Evolutionary conservation across 2,888 invertebrate genomes (phyloP), one percentile per base, ranked within the genome.

Genomic region (Pachydiplax longipennis): DNA sequence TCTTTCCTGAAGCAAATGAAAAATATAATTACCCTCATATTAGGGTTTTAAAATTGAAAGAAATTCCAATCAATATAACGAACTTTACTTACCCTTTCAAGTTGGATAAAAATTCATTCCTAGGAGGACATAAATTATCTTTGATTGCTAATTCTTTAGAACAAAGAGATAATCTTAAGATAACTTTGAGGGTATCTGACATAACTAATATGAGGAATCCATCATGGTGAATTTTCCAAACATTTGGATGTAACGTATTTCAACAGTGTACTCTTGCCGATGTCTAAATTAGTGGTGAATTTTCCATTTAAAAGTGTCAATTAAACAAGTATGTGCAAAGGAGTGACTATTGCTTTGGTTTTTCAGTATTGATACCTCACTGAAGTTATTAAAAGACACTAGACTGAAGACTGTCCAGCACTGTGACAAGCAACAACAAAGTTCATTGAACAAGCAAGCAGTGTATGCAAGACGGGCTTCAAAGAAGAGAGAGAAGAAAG

Each of bases 361-460:
- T 35, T 87, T 87, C 48, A 37, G 35, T 48, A 44, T 37, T n/a
- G 35, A 37, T 8, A 22, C 37, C 35, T 87, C 58, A 87, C 58
- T 37, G 58, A 58, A 35, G 58, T 25, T 61, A 37, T 87, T 22
- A 61, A 22, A 58, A 61, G 35, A 61, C 61, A 87, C 87, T 87
- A 61, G 87, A 87, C 65, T 87, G 87, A 87, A 87, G 87, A 87
- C 37, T 87, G 87, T 31, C 65, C 87, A 87, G 87, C 65, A 37
- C 22, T 87, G 87, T 87, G 87, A 37, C 58, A 87, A 87, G 87
- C 87, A 87, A 87, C 87, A 87, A 61, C 61, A 61, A 61, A 73
- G 25, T 61, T 83, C 53, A 83, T 83, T 87, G 87, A 87, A 87
- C 22, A 87, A 87, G 87, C 37, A 87, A 61, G 87, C 87, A 87